Percentiles rank a stretch among this genome's conserved stretches.
Conservation (phyloP, 2,888 invertebrate species). For the Cephus rjabovi region DNA sequence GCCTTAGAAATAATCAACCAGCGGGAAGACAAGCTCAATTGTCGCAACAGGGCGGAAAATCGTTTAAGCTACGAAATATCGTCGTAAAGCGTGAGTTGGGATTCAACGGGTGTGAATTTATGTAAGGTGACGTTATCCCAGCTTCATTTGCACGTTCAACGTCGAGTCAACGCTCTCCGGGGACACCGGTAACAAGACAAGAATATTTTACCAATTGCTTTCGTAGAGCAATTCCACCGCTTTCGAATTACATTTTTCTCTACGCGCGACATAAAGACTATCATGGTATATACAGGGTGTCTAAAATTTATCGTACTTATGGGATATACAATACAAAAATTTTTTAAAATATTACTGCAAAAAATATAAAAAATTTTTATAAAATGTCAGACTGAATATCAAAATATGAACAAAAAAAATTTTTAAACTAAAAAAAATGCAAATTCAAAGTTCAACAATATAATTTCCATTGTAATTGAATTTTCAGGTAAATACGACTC, state of each 20-base stretch:
- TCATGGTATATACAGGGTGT: not conserved
- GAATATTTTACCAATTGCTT: not conserved
- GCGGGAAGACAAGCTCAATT: conserved; percentile 10
- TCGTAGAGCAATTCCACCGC: not conserved
- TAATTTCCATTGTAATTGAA: conserved; percentile 34
- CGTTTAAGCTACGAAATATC: conserved; percentile 40
- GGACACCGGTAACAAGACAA: not conserved
- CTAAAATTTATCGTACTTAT: not conserved
- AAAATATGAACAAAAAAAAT: too few relatives aligned
- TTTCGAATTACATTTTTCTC: not conserved
- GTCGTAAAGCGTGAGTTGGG: not conserved
- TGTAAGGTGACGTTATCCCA: not conserved
- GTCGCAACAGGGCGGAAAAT: conserved; percentile 40
- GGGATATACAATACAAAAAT: not conserved
- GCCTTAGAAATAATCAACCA: not conserved
- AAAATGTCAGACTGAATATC: not conserved
- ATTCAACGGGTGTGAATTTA: not conserved
- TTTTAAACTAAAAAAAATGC: not conserved
- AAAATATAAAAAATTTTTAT: not conserved
- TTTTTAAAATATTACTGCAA: not conserved
- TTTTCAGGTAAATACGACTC: conserved; percentile 50
- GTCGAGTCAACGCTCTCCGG: not conserved
- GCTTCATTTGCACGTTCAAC: not conserved
- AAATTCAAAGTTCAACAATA: not conserved
- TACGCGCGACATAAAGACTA: not conserved